Evolutionary conservation across 2,797 vertebrate species (phyloP).

Genomic region (Parauchenoglanis ngamensis): DNA sequence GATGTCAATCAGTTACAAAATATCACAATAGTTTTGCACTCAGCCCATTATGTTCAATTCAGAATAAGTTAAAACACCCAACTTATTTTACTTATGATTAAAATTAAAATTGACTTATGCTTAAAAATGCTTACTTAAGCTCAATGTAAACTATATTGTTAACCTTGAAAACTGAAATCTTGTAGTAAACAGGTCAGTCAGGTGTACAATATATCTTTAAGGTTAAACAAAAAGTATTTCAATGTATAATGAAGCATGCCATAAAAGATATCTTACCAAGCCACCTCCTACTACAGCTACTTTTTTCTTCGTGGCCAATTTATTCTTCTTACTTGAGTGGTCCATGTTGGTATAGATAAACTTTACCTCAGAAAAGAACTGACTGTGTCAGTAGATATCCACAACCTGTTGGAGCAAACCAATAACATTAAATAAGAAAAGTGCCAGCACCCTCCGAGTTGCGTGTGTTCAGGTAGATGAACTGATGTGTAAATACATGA

Average conservation of each 20-base stretch:
- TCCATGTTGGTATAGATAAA: conserved; percentile 23
- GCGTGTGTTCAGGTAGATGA: background rate
- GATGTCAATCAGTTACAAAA: too few relatives aligned
- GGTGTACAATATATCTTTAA: background rate
- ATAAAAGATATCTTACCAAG: conserved; percentile 72
- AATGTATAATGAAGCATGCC: background rate
- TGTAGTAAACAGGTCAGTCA: background rate
- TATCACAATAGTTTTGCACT: background rate
- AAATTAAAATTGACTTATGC: too few relatives aligned
- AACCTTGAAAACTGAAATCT: background rate
- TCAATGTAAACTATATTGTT: background rate
- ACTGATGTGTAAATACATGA: background rate
- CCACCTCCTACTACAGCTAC: conserved; percentile 77
- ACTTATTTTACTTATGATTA: background rate
- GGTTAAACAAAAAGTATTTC: background rate
- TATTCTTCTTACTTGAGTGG: background rate
- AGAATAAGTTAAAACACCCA: background rate
- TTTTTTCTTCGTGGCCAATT: conserved; percentile 56
- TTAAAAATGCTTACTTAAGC: too few relatives aligned
- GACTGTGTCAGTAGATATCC: background rate
- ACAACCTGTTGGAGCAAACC: background rate
- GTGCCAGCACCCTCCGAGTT: background rate
- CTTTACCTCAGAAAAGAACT: background rate
- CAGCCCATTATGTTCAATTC: background rate
- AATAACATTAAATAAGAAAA: background rate